phyloP scores from a whole-genome alignment of 1,140 invertebrate species.

The Trichogramma pretiosum region DNA sequence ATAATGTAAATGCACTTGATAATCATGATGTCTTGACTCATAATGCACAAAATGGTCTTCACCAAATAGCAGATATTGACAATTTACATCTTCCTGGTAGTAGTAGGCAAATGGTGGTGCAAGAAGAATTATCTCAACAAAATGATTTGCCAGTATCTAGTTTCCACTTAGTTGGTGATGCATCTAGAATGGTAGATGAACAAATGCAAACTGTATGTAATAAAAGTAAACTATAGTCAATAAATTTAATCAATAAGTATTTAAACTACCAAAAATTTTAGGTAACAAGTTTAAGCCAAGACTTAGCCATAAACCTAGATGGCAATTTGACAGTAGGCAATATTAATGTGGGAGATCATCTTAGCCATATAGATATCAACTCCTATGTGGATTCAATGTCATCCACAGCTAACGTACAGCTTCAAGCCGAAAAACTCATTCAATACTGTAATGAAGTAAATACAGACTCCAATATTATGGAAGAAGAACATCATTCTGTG shows the following conservation, averaged over 20 bases:
- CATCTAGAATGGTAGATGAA: slow-evolving; percentile 38
- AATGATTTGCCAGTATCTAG: slow-evolving; percentile 33
- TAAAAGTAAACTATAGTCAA: too few relatives aligned
- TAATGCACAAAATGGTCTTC: slow-evolving; percentile 26
- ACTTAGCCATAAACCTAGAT: slow-evolving; percentile 39
- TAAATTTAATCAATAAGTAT: background rate
- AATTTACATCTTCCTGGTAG: slow-evolving; percentile 33
- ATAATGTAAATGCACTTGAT: slow-evolving; percentile 29
- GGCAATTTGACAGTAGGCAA: slow-evolving; percentile 41
- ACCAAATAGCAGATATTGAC: slow-evolving; percentile 36
- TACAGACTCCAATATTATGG: too few relatives aligned
- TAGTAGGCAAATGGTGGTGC: slow-evolving; percentile 35
- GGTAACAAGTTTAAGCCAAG: slow-evolving; percentile 40
- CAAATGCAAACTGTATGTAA: too few relatives aligned
- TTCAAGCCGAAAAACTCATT: slow-evolving; percentile 27
- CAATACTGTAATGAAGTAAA: slow-evolving; percentile 37
- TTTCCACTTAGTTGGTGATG: slow-evolving; percentile 39
- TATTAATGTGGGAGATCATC: slow-evolving; percentile 32
- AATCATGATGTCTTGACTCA: slow-evolving; percentile 20
- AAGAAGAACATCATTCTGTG: too few relatives aligned
- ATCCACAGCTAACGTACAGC: slow-evolving; percentile 28
- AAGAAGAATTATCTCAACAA: slow-evolving; percentile 35
- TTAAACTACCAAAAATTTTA: slow-evolving; percentile 14
- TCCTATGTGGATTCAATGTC: slow-evolving; percentile 40
- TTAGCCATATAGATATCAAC: slow-evolving; percentile 40